phyloP scores from a whole-genome alignment of 2,113 vertebrate species.

The Clarias macrocephalus region DNA sequence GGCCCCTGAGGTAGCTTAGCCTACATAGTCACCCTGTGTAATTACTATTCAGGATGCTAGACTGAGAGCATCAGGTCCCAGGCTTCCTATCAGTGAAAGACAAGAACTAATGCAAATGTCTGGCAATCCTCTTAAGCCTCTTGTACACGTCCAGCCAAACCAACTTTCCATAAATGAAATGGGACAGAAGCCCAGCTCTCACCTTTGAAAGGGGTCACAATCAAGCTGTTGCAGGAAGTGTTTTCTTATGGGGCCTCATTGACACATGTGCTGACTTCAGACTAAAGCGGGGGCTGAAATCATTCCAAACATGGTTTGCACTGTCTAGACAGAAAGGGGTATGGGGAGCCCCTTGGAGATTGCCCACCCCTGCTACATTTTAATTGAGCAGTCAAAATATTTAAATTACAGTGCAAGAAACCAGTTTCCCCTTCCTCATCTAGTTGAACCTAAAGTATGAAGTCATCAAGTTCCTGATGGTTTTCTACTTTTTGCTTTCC shows the following conservation, averaged over 20 bases:
- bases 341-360: constrained; percentile 45
- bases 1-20: background rate
- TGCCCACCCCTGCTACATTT: constrained; percentile 58
- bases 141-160: constrained; percentile 63
- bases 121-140: constrained; percentile 21
- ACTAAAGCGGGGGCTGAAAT: constrained; percentile 49
- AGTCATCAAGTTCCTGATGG: constrained; percentile 55
- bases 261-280: constrained; percentile 73
- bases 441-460: constrained; percentile 58
- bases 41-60: constrained; percentile 61
- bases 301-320: constrained; percentile 72
- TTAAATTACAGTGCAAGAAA: constrained; percentile 65
- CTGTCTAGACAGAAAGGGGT: constrained; percentile 74
- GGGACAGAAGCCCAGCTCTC: constrained; percentile 70
- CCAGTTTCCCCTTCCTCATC: constrained; percentile 56
- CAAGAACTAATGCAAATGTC: constrained; percentile 28
- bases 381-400: constrained; percentile 72
- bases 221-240: constrained; percentile 66
- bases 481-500: constrained; percentile 25
- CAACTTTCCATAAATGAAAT: constrained; percentile 72
- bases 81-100: constrained; percentile 57
- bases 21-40: constrained; percentile 27
- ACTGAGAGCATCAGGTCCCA: constrained; percentile 56
- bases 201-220: constrained; percentile 55
- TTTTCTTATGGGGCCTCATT: constrained; percentile 73